Base-by-base conservation (phyloP, 2,888 invertebrate genomes). In the Cantharis rufa region DNA sequence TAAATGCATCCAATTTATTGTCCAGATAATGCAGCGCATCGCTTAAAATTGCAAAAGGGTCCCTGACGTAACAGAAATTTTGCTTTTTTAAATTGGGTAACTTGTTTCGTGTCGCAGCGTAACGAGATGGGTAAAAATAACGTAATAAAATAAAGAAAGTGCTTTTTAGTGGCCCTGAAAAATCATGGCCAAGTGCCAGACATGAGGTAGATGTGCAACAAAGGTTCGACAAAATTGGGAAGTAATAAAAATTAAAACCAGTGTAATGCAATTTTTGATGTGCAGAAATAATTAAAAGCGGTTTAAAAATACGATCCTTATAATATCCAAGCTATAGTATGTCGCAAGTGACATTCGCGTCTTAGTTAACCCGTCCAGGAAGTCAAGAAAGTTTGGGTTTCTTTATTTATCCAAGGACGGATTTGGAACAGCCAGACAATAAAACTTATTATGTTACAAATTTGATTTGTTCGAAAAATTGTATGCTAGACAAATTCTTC, bases 141-240 rank as follows among this genome's bases (percentile, higher is more conserved):
- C n/a, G 48, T 62, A 78, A 74, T 76, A 73, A 77, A 78, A 78
- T 72, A 71, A 71, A 66, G 74, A 78, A 79, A 76, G 78, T 77
- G 78, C 74, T 79, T 79, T 27, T 80, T 78, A 75, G 72, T 72
- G 79, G 70, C 79, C 78, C 72, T 76, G 78, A 73, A 71, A 75
- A 71, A 74, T 77, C 78, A 79, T 77, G 80, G 80, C 74, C 80
- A 80, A 77, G 74, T 70, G 71, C 80, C 79, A 80, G 78, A 78
- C 78, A 66, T 68, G 21, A 70, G 71, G 76, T 73, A 70, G 48
- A 48, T 48, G 32, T 71, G 66, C 76, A 75, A 76, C 77, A 77
- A 75, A 69, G 79, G 73, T 78, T 77, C 71, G 75, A 77, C 71
- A 77, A 80, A 80, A 80, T 81, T 81, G 79, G 78, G 80, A 75